Conservation (phyloP, 2,888 invertebrate genomes). For the Heliconius hortense region DNA sequence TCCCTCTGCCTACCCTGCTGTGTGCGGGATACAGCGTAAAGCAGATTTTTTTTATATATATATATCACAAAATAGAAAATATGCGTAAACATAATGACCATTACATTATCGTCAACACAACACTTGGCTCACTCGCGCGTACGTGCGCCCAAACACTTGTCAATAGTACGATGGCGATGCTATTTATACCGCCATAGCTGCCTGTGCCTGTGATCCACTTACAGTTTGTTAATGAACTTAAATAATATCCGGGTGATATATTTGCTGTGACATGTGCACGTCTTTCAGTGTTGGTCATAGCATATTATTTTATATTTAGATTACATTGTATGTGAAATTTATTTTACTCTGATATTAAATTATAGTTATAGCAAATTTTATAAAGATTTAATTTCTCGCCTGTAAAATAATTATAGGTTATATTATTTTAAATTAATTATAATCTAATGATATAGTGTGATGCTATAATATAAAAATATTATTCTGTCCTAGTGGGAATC, state of each 20-base stretch:
- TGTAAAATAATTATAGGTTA: no score
- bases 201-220: constrained; percentile 21
- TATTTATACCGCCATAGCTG: constrained; percentile 25
- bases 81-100: not conserved
- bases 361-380: no score
- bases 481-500: no score
- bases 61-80: not conserved
- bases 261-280: constrained; percentile 6
- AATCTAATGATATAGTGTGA: no score
- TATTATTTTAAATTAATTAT: no score
- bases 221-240: constrained; percentile 23
- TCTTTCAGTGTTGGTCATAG: not conserved
- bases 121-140: constrained; percentile 3
- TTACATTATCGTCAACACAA: constrained; percentile 16
- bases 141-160: constrained; percentile 21
- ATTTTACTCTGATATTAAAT: no score
- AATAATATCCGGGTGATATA: constrained; percentile 3
- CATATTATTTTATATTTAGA: not conserved
- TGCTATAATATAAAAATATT: no score
- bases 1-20: no score
- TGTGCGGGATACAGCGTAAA: no score
- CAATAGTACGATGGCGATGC: constrained; percentile 20
- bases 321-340: not conserved
- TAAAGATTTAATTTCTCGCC: no score
- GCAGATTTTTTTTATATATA: no score